Evolutionary conservation across 2,797 vertebrate species (phyloP).

Genomic region (Trematomus bernacchii): DNA sequence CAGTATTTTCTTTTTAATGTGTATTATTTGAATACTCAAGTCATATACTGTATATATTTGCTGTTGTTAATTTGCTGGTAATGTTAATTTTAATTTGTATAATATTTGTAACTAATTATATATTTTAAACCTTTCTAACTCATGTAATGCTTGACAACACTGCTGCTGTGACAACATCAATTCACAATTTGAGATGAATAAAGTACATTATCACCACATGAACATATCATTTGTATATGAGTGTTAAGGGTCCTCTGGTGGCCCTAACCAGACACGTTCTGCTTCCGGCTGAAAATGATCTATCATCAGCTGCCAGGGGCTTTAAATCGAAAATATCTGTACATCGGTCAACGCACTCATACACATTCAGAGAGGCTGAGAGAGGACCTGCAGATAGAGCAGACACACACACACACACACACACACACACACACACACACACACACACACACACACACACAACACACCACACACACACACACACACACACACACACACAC

Average conservation of each 20-base stretch:
- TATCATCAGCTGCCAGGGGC: slow-evolving; percentile 2
- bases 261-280: neutral
- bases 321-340: slow-evolving; percentile 21
- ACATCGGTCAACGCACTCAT: neutral
- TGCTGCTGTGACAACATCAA: too few species aligned
- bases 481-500: slow-evolving; percentile 2
- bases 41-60: too few species aligned
- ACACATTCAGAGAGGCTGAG: slow-evolving; percentile 22
- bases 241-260: neutral
- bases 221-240: neutral
- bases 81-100: neutral
- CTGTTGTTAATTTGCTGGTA: too few species aligned
- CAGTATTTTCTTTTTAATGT: neutral
- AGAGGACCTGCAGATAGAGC: slow-evolving; percentile 20
- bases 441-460: slow-evolving; percentile 9
- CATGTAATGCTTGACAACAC: too few species aligned
- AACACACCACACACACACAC: slow-evolving; percentile 22
- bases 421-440: neutral
- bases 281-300: neutral
- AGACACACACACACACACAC: slow-evolving; percentile 12
- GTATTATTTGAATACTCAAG: neutral
- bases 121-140: too few species aligned
- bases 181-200: too few species aligned
- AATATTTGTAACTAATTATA: too few species aligned
- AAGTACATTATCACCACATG: too few species aligned